Base-by-base conservation (phyloP, 2,797 vertebrate genomes). In the Pseudochromis fuscus region DNA sequence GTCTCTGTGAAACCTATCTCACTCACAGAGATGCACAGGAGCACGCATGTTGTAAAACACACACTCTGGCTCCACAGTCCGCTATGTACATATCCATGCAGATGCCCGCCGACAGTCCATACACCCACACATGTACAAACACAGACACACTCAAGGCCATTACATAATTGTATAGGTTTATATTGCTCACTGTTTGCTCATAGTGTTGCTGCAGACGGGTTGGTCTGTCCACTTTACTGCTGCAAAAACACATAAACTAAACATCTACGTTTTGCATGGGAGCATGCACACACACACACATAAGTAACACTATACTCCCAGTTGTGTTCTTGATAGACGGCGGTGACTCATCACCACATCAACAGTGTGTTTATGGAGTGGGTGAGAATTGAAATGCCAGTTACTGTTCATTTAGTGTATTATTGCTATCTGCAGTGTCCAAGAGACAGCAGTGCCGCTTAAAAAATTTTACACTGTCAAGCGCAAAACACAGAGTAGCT, bases 301-400 rank as follows among this genome's bases (percentile, higher is more conserved):
- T 21, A 82, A 67, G 63, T 74, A 62, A 77, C 78, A 79, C 56
- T 49, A 48, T 18, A 72, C 51, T 75, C 75, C 69, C 71, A 79
- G 63, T 79, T 79, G 58, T 79, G 66, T 67, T 82, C 60, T 50
- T 70, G 72, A 71, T 77, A 68, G 80, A 82, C 25, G 60, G 68
- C 72, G 73, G 77, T 92, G 89, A 91, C 84, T 92, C 90, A 88
- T 82, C 72, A 44, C 52, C 65, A 75, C 83, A 74, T 83, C 70
- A 55, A 45, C 69, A 27, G 19, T 56, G 79, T 79, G 78, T 73
- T 84, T 83, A 75, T 81, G 78, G 77, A 85, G 84, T 80, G 85
- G 86, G 81, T 85, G 84, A 76, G 72, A 82, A 85, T 75, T 77
- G 59, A 88, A 88, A 85, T 80, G 77, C 72, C 79, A 84, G 70